Base-by-base conservation (phyloP, 2,113 vertebrate genomes). In the Phyllostomus hastatus region DNA sequence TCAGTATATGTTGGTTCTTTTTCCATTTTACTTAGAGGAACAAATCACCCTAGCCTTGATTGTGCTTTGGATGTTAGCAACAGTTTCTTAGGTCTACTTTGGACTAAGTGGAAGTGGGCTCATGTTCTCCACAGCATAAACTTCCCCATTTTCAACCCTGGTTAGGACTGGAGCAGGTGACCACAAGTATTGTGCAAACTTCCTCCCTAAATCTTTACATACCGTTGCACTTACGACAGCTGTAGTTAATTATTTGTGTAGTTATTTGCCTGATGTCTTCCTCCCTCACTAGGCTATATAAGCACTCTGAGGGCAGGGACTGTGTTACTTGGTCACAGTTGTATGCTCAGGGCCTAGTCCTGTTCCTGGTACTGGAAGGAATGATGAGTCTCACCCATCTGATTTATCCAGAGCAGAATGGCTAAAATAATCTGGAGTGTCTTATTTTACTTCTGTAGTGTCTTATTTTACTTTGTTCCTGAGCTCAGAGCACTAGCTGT, bases 11-110 rank as follows among this genome's bases (percentile, higher is more conserved):
- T 0, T 14, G 24, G 17, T 33, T 54, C 11, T 38, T 20, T 35
- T 10, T 17, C 14, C 38, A 38, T 8, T 50, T 94, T 35, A 48
- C 67, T 24, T 64, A 52, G 69, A 69, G 70, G 33, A 11, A 76
- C 52, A 4, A 5, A 1, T 31, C 8, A 1, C 41, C n/a, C 12
- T 17, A 26, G 24, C 31, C 69, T 69, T 5, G 22, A 31, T 0
- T 43, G 24, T 61, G 15, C 50, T 59, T 82, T 41, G 28, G 28
- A 26, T 57, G 10, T 28, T 54, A 59, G 48, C 26, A 86, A 7
- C 83, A 38, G 10, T 54, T 78, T 61, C 41, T 46, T 82, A 48
- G 9, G 41, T 91, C 69, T n/a, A 16, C 28, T 67, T 61, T 4
- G 88, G 52, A n/a, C 46, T 28, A 17, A 59, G 78, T 78, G 78